These are phyloP conservation scores for Stomorhina lunata DNA, from an alignment of 2,888 invertebrate species.

Conservation along the genomic window DNA sequence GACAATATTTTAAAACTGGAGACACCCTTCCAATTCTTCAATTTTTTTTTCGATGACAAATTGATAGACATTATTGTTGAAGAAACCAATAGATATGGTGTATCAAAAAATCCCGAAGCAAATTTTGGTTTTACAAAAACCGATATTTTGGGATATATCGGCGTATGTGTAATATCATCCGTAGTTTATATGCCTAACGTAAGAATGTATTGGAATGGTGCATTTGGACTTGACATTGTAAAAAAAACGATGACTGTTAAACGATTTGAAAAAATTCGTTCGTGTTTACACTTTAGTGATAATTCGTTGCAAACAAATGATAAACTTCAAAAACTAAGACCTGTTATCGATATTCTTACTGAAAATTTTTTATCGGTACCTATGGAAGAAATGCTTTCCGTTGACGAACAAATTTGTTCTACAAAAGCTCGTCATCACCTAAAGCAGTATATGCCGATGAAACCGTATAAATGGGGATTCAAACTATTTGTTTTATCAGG, in stretches of 20 bases:
- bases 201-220: conserved; percentile 19
- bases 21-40: too few relatives aligned
- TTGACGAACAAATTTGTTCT: conserved; percentile 38
- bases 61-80: too few relatives aligned
- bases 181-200: conserved; percentile 45
- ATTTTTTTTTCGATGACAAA: too few relatives aligned
- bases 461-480: conserved; percentile 33
- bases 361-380: conserved; percentile 13
- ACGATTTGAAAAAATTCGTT: neutral
- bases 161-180: conserved; percentile 6
- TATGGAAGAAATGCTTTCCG: conserved; percentile 23
- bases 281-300: conserved; percentile 12
- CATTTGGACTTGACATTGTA: conserved; percentile 20
- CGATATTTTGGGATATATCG: too few relatives aligned
- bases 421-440: conserved; percentile 34
- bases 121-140: neutral
- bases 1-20: too few relatives aligned
- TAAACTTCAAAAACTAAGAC: conserved; percentile 5
- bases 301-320: conserved; percentile 17
- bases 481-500: conserved; percentile 35
- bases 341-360: conserved; percentile 9
- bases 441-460: conserved; percentile 43
- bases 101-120: too few relatives aligned
- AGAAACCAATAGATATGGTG: too few relatives aligned
- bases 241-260: conserved; percentile 22